phyloP scores from a whole-genome alignment of 53 echinoderm and acorn worm species.

The Paracentrotus lividus region DNA sequence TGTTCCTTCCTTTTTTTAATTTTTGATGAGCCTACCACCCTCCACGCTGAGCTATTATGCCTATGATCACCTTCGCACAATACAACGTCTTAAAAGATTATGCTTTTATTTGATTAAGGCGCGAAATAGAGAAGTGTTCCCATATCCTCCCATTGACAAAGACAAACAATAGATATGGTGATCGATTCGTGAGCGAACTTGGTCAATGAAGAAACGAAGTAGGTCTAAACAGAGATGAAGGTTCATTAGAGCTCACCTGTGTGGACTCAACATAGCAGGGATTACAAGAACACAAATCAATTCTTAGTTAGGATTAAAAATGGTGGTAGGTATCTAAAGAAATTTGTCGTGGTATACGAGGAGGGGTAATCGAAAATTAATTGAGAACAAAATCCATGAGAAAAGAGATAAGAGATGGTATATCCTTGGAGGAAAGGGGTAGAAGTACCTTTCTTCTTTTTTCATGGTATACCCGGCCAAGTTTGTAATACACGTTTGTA shows the following conservation, averaged over 20 bases:
- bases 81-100: conserved; percentile 28
- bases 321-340: neutral
- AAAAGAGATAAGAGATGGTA: neutral
- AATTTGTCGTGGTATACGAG: neutral
- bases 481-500: neutral
- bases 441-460: too few relatives aligned
- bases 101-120: conserved; percentile 35
- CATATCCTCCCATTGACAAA: neutral
- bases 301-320: conserved; percentile 4
- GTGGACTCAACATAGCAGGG: neutral
- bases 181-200: conserved; percentile 29
- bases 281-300: conserved; percentile 4
- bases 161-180: neutral
- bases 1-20: too few relatives aligned
- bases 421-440: too few relatives aligned
- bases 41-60: neutral
- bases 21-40: too few relatives aligned
- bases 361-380: conserved; percentile 14
- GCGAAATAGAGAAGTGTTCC: neutral
- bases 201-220: conserved; percentile 44
- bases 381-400: neutral
- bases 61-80: conserved; percentile 20
- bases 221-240: neutral
- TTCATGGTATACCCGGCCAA: too few relatives aligned
- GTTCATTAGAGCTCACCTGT: conserved; percentile 22